A percentile compares a stretch with the other conserved stretches of the same genome.
Conservation (phyloP, 2,797 vertebrate genomes). For the Varecia variegata region DNA sequence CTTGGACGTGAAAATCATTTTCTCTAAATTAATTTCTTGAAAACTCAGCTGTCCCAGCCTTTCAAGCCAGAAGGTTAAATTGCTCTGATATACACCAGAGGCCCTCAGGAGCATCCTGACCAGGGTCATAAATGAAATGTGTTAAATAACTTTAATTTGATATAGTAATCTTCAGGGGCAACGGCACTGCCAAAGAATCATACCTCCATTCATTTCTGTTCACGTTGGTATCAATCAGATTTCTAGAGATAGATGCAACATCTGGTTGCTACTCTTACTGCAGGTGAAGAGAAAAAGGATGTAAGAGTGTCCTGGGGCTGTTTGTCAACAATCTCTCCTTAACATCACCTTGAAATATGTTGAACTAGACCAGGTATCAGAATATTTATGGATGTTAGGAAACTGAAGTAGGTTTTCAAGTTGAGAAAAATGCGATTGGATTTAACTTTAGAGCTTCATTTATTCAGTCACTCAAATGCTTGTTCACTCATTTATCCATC, state of each 20-base stretch:
- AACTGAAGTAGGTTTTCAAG: neutral
- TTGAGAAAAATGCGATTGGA: neutral
- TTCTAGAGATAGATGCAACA: neutral
- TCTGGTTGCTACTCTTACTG: neutral
- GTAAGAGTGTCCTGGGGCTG: neutral
- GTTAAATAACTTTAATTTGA: conserved; percentile 38
- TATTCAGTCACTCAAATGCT: neutral
- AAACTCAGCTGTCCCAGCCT: conserved; percentile 32
- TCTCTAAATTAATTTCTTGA: conserved; percentile 60
- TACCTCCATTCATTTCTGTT: neutral
- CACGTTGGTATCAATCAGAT: neutral
- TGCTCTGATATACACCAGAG: neutral
- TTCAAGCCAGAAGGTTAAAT: conserved; percentile 34
- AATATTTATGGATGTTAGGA: neutral
- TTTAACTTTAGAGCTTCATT: neutral
- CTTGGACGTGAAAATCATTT: conserved; percentile 45
- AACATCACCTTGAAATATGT: neutral
- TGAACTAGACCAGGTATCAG: neutral
- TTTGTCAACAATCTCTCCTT: neutral
- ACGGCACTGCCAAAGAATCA: neutral
- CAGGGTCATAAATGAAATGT: conserved; percentile 4
- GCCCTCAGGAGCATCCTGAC: neutral
- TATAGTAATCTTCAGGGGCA: neutral
- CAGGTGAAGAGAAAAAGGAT: neutral
- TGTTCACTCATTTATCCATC: neutral